These are phyloP conservation scores for Drosophila macrothrix DNA, from an alignment of 2,888 invertebrate species.

Conservation along the genomic window DNA sequence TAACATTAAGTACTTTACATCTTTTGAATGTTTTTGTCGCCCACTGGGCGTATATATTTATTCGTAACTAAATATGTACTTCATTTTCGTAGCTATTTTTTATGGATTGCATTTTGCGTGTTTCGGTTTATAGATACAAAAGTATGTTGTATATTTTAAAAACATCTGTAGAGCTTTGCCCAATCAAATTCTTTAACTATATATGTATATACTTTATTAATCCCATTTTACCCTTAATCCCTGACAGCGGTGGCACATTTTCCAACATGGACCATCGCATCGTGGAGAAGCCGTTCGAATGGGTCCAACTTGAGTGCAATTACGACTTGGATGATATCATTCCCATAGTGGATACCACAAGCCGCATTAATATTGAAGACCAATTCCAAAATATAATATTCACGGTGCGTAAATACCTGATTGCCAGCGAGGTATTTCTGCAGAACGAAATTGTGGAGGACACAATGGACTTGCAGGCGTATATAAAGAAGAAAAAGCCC, in stretches of 20 bases:
- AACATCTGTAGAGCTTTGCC: constrained; percentile 30
- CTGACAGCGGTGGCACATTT: constrained; percentile 86
- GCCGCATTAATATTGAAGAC: constrained; percentile 82
- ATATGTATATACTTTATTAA: constrained; percentile 5
- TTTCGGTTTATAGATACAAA: constrained; percentile 46
- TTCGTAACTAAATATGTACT: constrained; percentile 13
- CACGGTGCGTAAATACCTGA: constrained; percentile 77
- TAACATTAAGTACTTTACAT: constrained; percentile 61
- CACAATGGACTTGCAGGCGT: constrained; percentile 88
- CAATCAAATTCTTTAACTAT: neutral
- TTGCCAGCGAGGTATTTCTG: constrained; percentile 90
- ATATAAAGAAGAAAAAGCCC: constrained; percentile 86
- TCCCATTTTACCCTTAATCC: neutral
- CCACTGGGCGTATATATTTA: constrained; percentile 22
- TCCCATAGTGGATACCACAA: constrained; percentile 88
- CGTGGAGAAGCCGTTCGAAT: constrained; percentile 89
- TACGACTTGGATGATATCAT: constrained; percentile 91
- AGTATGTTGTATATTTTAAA: constrained; percentile 35
- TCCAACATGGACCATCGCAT: constrained; percentile 92
- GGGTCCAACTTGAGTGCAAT: constrained; percentile 91
- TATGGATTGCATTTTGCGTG: constrained; percentile 68
- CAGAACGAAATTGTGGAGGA: constrained; percentile 90
- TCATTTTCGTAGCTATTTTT: constrained; percentile 45
- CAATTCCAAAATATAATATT: constrained; percentile 82
- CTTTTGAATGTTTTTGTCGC: constrained; percentile 44